Evolutionary conservation across 2,888 invertebrate genomes (phyloP).

Genomic region (Acrocyrtus sp.): DNA sequence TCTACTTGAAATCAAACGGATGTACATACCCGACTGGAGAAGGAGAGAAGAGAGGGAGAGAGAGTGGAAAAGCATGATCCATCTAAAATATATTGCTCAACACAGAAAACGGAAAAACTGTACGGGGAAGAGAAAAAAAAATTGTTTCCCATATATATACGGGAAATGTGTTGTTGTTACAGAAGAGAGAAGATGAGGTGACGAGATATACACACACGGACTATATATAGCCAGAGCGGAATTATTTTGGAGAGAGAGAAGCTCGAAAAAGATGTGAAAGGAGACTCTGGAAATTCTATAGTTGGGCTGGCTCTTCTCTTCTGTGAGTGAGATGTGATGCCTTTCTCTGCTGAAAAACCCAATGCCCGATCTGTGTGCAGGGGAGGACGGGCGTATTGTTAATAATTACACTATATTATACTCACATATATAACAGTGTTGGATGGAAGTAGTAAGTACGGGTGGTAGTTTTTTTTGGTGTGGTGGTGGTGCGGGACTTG

Average conservation of each 20-base stretch:
- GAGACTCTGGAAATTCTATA: slow-evolving; percentile 47
- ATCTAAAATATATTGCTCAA: slow-evolving; percentile 7
- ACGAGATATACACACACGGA: slow-evolving; percentile 27
- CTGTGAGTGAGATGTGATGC: slow-evolving; percentile 34
- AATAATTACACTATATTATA: too few relatives aligned
- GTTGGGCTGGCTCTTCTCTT: not conserved
- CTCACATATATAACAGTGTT: slow-evolving; percentile 32
- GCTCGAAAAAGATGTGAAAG: slow-evolving; percentile 47
- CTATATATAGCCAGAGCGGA: slow-evolving; percentile 7
- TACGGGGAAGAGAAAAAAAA: slow-evolving; percentile 23
- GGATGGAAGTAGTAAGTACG: slow-evolving; percentile 36
- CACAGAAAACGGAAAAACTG: slow-evolving; percentile 8
- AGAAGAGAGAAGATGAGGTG: slow-evolving; percentile 51
- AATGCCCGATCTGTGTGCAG: too few relatives aligned
- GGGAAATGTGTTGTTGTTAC: too few relatives aligned
- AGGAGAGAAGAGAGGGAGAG: not conserved
- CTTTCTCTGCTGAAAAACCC: too few relatives aligned
- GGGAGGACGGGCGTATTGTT: too few relatives aligned
- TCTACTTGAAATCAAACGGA: slow-evolving; percentile 51
- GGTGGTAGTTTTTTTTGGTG: too few relatives aligned
- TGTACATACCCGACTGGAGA: slow-evolving; percentile 26
- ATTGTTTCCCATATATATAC: too few relatives aligned
- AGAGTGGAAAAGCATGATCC: not conserved
- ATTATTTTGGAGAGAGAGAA: slow-evolving; percentile 19
- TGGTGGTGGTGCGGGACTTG: too few relatives aligned